phyloP scores from a whole-genome alignment of 2,113 vertebrate genomes.

The Sapajus apella region DNA sequence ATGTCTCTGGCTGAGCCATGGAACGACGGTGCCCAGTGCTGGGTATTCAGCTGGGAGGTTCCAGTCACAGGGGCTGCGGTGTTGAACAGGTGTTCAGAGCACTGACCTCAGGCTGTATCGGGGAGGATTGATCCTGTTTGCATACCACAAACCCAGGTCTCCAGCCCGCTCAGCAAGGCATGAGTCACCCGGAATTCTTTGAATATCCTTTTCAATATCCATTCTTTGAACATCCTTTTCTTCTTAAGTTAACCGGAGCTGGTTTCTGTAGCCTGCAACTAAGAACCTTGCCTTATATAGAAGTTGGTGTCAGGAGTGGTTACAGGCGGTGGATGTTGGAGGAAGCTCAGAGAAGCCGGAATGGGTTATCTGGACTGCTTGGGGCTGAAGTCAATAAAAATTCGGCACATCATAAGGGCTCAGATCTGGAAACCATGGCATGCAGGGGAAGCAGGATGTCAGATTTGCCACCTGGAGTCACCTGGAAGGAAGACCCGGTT shows the following conservation, averaged over 20 bases:
- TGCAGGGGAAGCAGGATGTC: neutral
- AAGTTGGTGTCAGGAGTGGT: neutral
- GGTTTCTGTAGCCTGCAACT: neutral
- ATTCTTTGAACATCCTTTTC: neutral
- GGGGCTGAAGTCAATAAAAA: neutral
- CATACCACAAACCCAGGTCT: neutral
- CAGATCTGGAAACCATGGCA: neutral
- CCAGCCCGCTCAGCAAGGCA: neutral
- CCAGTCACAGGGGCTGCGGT: neutral
- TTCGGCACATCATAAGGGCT: neutral
- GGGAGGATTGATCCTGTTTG: neutral
- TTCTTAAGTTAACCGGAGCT: neutral
- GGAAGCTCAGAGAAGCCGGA: neutral
- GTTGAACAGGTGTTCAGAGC: rapidly evolving
- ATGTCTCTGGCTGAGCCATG: neutral
- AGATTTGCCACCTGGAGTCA: neutral
- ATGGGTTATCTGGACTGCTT: neutral
- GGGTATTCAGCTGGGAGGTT: neutral
- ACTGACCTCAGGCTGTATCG: neutral
- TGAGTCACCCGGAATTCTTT: neutral
- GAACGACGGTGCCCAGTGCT: neutral
- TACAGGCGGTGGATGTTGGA: neutral
- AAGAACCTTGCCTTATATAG: neutral
- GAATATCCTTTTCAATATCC: conserved; percentile 21
- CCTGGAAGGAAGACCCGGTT: neutral